A percentile compares a stretch with the other conserved stretches of the same genome.
These are phyloP conservation scores for Alectura lathami DNA, from an alignment of 2,113 vertebrate genomes.

Conservation along the genomic window DNA sequence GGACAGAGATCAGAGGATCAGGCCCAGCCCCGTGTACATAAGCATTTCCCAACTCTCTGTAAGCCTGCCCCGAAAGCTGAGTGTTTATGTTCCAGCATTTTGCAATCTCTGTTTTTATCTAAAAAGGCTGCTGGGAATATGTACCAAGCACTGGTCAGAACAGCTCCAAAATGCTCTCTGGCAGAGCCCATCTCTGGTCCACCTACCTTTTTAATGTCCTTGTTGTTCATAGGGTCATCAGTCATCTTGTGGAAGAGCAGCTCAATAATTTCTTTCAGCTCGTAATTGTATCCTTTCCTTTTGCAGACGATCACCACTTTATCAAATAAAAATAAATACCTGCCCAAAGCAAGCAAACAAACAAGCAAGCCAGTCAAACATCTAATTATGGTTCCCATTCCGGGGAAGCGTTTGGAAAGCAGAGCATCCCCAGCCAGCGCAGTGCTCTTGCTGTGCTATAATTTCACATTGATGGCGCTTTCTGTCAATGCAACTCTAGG, in stretches of 20 bases:
- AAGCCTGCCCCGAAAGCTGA: neutral
- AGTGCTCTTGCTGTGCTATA: neutral
- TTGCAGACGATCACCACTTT: conserved; percentile 99
- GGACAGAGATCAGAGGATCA: neutral
- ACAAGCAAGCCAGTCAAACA: neutral
- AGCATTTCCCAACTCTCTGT: neutral
- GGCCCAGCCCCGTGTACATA: conserved; percentile 7
- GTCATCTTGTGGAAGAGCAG: conserved; percentile 95
- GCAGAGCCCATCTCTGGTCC: neutral
- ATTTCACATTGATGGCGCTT: rapidly evolving
- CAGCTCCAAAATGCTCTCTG: neutral
- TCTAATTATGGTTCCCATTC: neutral
- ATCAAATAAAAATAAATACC: conserved; percentile 98
- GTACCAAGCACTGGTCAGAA: neutral
- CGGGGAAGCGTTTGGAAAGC: neutral
- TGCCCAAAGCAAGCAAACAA: conserved; percentile 65
- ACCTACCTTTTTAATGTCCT: conserved; percentile 94
- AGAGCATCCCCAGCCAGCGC: neutral
- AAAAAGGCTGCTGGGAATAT: neutral
- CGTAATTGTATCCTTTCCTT: conserved; percentile 92
- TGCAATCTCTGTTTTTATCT: neutral
- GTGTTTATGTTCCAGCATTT: neutral
- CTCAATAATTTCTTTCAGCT: conserved; percentile 96
- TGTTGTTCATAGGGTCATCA: conserved; percentile 94
- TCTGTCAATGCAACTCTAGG: neutral